A percentile compares a stretch with the other conserved stretches of the same genome.
Evolutionary conservation across 1,140 invertebrate genomes (phyloP).

Genomic region (Propsilocerus akamusi): DNA sequence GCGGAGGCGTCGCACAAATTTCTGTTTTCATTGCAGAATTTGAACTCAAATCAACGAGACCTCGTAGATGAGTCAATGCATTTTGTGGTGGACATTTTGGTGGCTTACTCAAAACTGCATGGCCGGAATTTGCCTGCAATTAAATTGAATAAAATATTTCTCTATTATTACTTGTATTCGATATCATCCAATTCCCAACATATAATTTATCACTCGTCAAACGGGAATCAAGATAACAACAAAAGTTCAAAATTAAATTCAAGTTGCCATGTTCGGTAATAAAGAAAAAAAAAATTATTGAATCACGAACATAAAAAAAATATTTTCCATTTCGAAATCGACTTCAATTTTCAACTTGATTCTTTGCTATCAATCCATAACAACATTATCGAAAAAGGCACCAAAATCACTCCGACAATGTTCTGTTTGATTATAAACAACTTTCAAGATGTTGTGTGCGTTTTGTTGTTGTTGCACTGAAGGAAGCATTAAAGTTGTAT

Average conservation of each 20-base stretch:
- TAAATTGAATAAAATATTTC: not conserved
- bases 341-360: too few relatives aligned
- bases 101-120: not conserved
- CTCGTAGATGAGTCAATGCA: not conserved
- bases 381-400: too few relatives aligned
- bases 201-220: not conserved
- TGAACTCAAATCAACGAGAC: not conserved
- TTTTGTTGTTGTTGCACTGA: too few relatives aligned
- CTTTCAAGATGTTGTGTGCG: too few relatives aligned
- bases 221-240: not conserved
- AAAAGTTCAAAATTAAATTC: not conserved
- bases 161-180: not conserved
- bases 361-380: too few relatives aligned
- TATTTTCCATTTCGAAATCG: too few relatives aligned
- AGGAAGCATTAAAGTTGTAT: too few relatives aligned
- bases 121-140: not conserved
- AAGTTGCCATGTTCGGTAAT: too few relatives aligned
- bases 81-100: not conserved
- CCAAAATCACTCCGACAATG: too few relatives aligned
- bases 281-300: too few relatives aligned
- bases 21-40: not conserved
- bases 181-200: not conserved
- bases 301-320: too few relatives aligned
- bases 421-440: too few relatives aligned
- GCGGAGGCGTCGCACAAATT: constrained; percentile 53